Evolutionary conservation across 2,113 vertebrate genomes (phyloP).

Genomic region (Psilopsiagon aurifrons): DNA sequence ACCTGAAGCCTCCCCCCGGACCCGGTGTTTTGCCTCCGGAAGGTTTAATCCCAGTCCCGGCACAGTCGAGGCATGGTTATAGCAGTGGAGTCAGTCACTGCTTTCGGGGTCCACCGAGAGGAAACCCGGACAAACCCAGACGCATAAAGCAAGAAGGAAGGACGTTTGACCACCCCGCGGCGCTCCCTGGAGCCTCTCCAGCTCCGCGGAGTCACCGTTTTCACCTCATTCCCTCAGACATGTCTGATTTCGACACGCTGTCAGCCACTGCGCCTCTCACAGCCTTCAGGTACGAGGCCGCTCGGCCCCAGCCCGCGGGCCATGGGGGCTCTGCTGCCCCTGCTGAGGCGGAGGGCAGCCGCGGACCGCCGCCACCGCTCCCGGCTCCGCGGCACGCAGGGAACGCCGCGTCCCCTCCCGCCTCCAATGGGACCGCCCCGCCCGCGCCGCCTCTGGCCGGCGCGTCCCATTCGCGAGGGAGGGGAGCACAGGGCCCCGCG

Average conservation of each 20-base stretch:
- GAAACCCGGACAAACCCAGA: background rate
- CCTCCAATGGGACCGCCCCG: background rate
- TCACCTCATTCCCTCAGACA: background rate
- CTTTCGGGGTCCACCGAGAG: background rate
- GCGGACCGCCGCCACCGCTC: background rate
- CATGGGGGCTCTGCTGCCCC: background rate
- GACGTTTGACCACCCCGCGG: background rate
- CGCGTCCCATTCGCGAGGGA: background rate
- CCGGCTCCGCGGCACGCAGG: background rate
- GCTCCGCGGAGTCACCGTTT: background rate
- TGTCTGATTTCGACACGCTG: background rate
- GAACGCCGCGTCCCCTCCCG: background rate
- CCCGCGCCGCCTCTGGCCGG: background rate
- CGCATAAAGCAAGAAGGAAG: background rate
- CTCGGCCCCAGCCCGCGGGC: background rate
- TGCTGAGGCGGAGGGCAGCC: too few species aligned
- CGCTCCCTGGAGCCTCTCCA: background rate
- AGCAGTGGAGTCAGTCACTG: background rate
- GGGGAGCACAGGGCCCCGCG: accelerated
- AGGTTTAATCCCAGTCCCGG: background rate
- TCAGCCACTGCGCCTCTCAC: background rate
- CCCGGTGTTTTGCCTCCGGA: background rate
- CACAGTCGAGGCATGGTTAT: background rate
- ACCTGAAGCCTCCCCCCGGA: background rate
- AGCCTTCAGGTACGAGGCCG: background rate